These are phyloP conservation scores for Vollenhovia emeryi DNA, from an alignment of 1,140 invertebrate genomes.

Conservation along the genomic window DNA sequence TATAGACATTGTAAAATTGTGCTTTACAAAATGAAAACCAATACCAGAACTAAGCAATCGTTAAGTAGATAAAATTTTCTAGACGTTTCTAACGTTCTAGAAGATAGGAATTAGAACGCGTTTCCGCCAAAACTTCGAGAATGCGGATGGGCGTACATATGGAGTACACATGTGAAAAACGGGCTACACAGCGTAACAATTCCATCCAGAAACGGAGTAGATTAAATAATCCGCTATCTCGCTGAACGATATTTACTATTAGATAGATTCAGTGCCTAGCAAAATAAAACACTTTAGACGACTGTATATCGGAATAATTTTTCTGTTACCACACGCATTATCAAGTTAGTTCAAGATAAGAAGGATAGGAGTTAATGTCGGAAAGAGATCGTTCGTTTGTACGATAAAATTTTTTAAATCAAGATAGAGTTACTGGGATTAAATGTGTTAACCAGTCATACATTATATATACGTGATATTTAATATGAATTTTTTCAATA, in stretches of 20 bases:
- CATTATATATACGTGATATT: not conserved
- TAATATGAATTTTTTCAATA: not conserved
- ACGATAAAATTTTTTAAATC: constrained; percentile 17
- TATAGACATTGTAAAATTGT: not conserved
- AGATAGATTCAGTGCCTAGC: constrained; percentile 78
- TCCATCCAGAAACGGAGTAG: not conserved
- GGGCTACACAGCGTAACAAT: not conserved
- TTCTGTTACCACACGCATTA: constrained; percentile 79
- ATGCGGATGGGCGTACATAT: not conserved
- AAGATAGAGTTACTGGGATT: not conserved
- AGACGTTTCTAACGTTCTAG: not conserved
- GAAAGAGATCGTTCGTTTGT: constrained; percentile 20
- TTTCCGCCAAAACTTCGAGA: constrained; percentile 15
- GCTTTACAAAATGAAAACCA: constrained; percentile 34
- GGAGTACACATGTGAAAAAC: not conserved
- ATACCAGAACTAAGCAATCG: constrained; percentile 11
- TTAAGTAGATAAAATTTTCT: constrained; percentile 48
- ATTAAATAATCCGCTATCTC: constrained; percentile 73
- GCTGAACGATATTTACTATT: constrained; percentile 80
- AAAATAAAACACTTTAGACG: constrained; percentile 84
- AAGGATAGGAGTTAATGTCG: constrained; percentile 50
- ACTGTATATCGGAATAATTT: constrained; percentile 77
- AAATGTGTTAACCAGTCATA: not conserved
- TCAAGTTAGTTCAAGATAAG: constrained; percentile 76
- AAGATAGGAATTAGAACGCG: constrained; percentile 1